Evolutionary conservation across 2,797 vertebrate species (phyloP).

Genomic region (Lepilemur ruficaudatus): DNA sequence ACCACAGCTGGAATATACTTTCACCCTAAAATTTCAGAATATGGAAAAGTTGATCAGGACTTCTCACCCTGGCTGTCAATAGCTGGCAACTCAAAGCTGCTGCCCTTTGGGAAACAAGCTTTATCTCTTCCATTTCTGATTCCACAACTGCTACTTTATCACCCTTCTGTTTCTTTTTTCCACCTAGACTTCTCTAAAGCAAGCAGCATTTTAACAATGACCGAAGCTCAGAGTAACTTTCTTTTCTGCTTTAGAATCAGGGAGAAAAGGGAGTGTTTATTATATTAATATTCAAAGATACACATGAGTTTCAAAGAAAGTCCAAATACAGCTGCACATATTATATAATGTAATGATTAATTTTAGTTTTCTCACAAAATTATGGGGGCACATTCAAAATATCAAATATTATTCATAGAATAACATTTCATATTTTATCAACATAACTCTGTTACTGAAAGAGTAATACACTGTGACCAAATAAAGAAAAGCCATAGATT

Average conservation of each 20-base stretch:
- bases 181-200: neutral
- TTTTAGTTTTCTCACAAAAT: constrained; percentile 6
- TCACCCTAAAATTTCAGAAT: neutral
- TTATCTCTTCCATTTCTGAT: neutral
- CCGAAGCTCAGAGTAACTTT: neutral
- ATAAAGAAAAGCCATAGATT: constrained; percentile 49
- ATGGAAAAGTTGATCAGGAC: neutral
- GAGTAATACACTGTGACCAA: constrained; percentile 77
- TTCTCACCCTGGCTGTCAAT: neutral
- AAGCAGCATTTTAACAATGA: neutral
- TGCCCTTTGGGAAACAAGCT: neutral
- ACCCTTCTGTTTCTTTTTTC: neutral
- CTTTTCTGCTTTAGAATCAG: neutral
- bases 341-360: neutral
- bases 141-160: neutral
- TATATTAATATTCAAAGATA: neutral
- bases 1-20: neutral
- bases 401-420: neutral
- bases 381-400: neutral
- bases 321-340: neutral
- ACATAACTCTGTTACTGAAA: constrained; percentile 62
- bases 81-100: neutral
- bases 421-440: neutral
- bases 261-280: neutral
- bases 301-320: neutral